Percentiles rank a stretch among this genome's conserved stretches.
phyloP scores from a whole-genome alignment of 2,888 invertebrate species.

The Nesidiocoris tenuis region DNA sequence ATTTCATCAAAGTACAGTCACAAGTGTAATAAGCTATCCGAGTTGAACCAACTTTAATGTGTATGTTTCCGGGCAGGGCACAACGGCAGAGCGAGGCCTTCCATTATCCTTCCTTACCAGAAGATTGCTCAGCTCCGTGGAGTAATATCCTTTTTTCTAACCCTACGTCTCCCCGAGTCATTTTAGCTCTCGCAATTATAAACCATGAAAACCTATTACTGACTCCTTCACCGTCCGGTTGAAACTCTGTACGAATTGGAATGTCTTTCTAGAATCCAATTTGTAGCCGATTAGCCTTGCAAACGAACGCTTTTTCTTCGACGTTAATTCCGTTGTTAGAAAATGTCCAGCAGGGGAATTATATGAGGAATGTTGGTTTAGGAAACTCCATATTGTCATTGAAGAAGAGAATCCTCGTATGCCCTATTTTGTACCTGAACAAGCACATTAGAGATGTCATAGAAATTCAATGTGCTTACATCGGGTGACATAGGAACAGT shows the following conservation, averaged over 20 bases:
- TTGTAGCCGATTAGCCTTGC: neutral
- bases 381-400: too few relatives aligned
- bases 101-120: neutral
- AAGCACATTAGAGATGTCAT: too few relatives aligned
- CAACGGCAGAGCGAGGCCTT: neutral
- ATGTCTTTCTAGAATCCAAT: neutral
- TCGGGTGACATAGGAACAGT: too few relatives aligned
- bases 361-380: too few relatives aligned
- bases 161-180: neutral
- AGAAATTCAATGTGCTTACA: too few relatives aligned
- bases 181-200: neutral
- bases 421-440: too few relatives aligned
- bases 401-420: too few relatives aligned
- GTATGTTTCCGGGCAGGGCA: neutral
- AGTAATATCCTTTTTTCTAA: neutral
- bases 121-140: neutral
- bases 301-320: neutral
- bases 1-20: too few relatives aligned
- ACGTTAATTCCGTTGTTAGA: too few relatives aligned
- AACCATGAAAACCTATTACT: neutral
- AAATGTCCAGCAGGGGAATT: too few relatives aligned
- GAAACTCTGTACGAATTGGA: neutral
- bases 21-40: neutral
- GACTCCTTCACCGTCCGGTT: neutral
- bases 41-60: slow-evolving; percentile 4